Percentiles rank a stretch among this genome's conserved stretches.
phyloP scores from a whole-genome alignment of 2,113 vertebrate genomes.

The Alligator mississippiensis region DNA sequence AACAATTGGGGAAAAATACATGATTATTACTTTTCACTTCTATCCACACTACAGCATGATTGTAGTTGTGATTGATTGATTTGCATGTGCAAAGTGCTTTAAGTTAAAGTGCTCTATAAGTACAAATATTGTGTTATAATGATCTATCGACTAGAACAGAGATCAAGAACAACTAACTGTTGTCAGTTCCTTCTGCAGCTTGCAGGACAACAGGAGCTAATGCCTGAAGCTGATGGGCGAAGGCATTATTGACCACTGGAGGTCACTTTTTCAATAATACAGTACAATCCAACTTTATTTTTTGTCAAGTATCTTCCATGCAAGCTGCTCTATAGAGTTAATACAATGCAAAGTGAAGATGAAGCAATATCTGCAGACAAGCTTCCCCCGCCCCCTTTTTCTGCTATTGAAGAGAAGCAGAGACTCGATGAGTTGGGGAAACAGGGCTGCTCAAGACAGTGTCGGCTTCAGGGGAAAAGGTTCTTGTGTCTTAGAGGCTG shows the following conservation, averaged over 20 bases:
- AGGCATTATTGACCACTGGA: conserved; percentile 78
- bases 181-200: conserved; percentile 31
- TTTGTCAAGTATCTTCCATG: conserved; percentile 77
- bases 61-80: conserved; percentile 57
- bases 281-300: conserved; percentile 79
- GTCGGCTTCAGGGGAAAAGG: background rate
- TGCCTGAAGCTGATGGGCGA: conserved; percentile 77
- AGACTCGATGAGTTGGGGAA: conserved; percentile 7
- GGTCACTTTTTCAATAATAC: conserved; percentile 81
- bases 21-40: background rate
- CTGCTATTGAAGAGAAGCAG: background rate
- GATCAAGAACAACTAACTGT: background rate
- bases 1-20: background rate
- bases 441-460: conserved; percentile 30
- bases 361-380: background rate
- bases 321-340: conserved; percentile 44
- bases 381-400: no score
- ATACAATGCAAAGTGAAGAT: background rate
- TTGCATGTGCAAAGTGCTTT: conserved; percentile 49
- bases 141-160: conserved; percentile 45
- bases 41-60: conserved; percentile 46
- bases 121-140: conserved; percentile 51
- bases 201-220: conserved; percentile 64
- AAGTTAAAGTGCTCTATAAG: conserved; percentile 59
- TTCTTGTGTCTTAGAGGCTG: rapidly evolving